These are phyloP conservation scores for Eueremaeus valkanovi DNA, from an alignment of 2,888 invertebrate species.

Conservation along the genomic window DNA sequence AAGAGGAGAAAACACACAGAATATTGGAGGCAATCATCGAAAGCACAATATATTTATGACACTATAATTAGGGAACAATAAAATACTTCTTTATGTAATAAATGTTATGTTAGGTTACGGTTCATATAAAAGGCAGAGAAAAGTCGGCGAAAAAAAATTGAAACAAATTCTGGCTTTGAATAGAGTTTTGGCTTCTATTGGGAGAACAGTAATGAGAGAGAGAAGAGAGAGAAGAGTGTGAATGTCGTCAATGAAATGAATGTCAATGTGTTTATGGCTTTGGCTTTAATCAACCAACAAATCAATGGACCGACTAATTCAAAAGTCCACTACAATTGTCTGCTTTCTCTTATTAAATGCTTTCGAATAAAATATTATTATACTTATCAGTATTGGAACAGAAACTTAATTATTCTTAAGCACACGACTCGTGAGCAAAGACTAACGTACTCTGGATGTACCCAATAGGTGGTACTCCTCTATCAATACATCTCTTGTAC, in stretches of 20 bases:
- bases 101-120: constrained; percentile 9
- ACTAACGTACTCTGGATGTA: no score
- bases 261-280: no score
- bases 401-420: background rate
- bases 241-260: no score
- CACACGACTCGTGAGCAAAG: no score
- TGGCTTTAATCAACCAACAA: background rate
- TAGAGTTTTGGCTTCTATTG: background rate
- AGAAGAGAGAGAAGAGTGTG: background rate
- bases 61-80: constrained; percentile 10
- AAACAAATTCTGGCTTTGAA: background rate
- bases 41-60: background rate
- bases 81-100: background rate
- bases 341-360: background rate
- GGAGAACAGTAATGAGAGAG: background rate
- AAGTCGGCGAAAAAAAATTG: background rate
- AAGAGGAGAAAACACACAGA: background rate
- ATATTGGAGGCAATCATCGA: constrained; percentile 9
- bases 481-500: no score
- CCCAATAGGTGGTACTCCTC: background rate
- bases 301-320: constrained; percentile 10
- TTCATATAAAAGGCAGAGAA: background rate
- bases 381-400: background rate
- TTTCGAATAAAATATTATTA: background rate
- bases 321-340: background rate